These are phyloP conservation scores for Lepidochitona cinerea DNA, from an alignment of 2,888 invertebrate genomes.

Conservation along the genomic window DNA sequence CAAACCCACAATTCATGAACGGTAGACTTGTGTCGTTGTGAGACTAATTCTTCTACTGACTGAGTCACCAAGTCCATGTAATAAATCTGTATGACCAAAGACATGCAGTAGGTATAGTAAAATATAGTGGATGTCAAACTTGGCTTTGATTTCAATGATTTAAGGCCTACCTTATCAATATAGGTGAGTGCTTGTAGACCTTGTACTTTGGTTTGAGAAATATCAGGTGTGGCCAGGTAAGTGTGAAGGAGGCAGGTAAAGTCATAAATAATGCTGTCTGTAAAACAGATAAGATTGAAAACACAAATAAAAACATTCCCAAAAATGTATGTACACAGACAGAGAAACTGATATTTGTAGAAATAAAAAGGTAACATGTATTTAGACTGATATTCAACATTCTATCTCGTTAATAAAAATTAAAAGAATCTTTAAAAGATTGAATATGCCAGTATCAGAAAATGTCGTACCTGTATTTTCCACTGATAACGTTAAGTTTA, in stretches of 20 bases:
- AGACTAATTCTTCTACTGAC: too few relatives aligned
- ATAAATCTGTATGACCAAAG: background rate
- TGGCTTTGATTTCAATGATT: background rate
- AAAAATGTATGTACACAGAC: background rate
- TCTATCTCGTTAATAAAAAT: too few relatives aligned
- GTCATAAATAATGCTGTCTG: slow-evolving; percentile 74
- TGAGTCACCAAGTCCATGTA: background rate
- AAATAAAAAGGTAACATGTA: too few relatives aligned
- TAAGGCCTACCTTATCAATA: slow-evolving; percentile 76
- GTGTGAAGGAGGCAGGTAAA: slow-evolving; percentile 95
- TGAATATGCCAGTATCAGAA: too few relatives aligned
- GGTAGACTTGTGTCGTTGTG: too few relatives aligned
- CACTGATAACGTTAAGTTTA: slow-evolving; percentile 93
- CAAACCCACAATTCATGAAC: too few relatives aligned
- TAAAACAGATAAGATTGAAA: slow-evolving; percentile 10
- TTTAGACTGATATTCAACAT: too few relatives aligned
- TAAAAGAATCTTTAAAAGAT: too few relatives aligned
- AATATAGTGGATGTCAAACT: too few relatives aligned
- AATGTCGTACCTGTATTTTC: slow-evolving; percentile 91
- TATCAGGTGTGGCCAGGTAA: slow-evolving; percentile 96
- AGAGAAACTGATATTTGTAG: too few relatives aligned
- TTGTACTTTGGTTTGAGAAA: slow-evolving; percentile 90
- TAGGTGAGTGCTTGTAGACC: slow-evolving; percentile 93
- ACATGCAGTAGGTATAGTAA: background rate
- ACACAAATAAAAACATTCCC: background rate